Base-by-base conservation (phyloP, 1,140 invertebrate species). In the Schlechtendalia chinensis region DNA sequence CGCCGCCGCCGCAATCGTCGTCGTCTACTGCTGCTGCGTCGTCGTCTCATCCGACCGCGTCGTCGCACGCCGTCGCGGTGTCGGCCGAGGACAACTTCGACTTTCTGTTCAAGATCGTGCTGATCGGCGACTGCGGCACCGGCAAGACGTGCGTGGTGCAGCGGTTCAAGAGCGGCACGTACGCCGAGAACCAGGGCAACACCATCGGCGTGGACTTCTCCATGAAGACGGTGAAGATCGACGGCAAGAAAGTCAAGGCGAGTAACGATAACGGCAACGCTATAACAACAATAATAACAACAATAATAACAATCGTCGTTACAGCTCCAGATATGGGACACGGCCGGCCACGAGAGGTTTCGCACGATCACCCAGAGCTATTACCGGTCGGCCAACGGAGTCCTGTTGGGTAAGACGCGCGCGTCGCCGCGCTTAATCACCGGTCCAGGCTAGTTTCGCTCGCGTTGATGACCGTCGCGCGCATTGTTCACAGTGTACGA, bases 131-230 rank as follows among this genome's bases (percentile, higher is more conserved):
- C 83, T 94, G 92, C 87, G 93, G 92, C 8, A 91, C 93, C 8
- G 93, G 93, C 58, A 94, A 94, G 87, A 94, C 93, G 81, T 94
- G 92, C 85, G 91, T 96, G 83, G 93, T 97, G 61, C 94, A 97
- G 86, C 90, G 95, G 82, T 95, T 98, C 86, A 96, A 95, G 86
- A 94, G 94, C 80, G 96, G 96, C 81, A 96, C 93, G 82, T 98
- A 95, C 85, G 91, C 96, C 81, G 95, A 97, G 87, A 90, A 92
- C 83, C 95, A 97, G 86, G 94, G 94, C 27, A 96, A 94, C 85
- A 97, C 96, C 32, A 97, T 98, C 84, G 96, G 96, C 71, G 96
- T 98, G 39, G 96, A 98, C 88, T 98, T 97, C 87, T 96, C 94
- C 81, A 97, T 97, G 95, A 97, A 97, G 90, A 97, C 95, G 29